Percentiles rank a stretch among this genome's conserved stretches.
These are phyloP conservation scores for Berghia stephanieae DNA, from an alignment of 1,140 invertebrate genomes.

Conservation along the genomic window DNA sequence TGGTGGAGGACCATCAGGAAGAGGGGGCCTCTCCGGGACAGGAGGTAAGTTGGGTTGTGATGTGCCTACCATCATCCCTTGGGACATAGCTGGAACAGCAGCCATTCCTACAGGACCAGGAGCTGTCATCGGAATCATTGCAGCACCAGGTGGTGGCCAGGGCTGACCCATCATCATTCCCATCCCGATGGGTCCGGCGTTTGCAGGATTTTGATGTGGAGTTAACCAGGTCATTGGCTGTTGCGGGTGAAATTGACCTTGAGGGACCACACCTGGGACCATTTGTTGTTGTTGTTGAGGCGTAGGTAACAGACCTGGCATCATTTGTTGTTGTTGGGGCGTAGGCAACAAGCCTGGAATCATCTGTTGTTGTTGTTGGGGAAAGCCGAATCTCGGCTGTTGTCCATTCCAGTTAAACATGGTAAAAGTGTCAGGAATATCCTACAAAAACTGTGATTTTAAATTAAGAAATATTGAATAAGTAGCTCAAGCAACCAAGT, in stretches of 20 bases:
- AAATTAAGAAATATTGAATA: too few relatives aligned
- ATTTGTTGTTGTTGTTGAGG: background rate
- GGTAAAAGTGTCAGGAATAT: too few relatives aligned
- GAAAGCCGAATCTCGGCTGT: conserved; percentile 14
- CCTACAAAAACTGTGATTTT: too few relatives aligned
- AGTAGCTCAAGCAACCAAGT: too few relatives aligned
- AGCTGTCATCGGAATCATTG: too few relatives aligned
- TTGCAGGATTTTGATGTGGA: background rate
- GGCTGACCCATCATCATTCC: conserved; percentile 23
- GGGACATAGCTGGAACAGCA: background rate
- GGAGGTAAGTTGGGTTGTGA: conserved; percentile 15
- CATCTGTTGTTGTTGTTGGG: background rate
- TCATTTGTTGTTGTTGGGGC: conserved; percentile 10
- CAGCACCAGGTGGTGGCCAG: background rate
- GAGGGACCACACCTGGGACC: background rate
- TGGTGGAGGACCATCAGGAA: conserved; percentile 26
- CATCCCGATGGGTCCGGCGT: background rate
- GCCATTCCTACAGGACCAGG: too few relatives aligned
- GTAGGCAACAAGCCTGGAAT: background rate
- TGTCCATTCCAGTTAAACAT: conserved; percentile 33
- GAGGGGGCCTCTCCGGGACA: conserved; percentile 5
- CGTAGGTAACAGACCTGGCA: background rate
- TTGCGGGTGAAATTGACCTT: background rate
- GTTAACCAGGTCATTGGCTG: background rate
- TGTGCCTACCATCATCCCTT: conserved; percentile 17